Percentiles rank a stretch among this genome's conserved stretches.
Conservation (phyloP, 2,888 invertebrate species). For the Pseudococcus longispinus region DNA sequence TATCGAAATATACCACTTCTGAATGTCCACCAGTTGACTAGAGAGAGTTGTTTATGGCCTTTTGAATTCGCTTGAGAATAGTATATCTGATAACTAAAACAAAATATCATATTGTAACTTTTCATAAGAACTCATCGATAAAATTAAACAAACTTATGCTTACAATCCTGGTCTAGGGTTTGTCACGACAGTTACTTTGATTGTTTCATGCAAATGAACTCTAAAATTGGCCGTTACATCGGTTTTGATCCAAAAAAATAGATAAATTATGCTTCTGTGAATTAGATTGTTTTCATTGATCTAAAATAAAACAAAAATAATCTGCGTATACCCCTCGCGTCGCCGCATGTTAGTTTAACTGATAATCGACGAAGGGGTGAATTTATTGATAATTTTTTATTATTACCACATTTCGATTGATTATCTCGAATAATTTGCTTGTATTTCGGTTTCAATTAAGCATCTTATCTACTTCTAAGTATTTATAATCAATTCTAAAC, state of each 20-base stretch:
- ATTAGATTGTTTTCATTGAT: constrained; percentile 67
- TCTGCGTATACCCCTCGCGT: too few species aligned
- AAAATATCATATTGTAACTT: not conserved
- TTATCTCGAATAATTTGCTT: too few species aligned
- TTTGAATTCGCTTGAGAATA: constrained; percentile 75
- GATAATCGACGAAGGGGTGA: too few species aligned
- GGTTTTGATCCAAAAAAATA: constrained; percentile 73
- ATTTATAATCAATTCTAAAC: not conserved
- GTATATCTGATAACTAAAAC: constrained; percentile 71
- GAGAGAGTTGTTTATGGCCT: constrained; percentile 66
- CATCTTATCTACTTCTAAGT: too few species aligned
- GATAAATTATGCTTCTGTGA: constrained; percentile 70
- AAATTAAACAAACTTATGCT: constrained; percentile 61
- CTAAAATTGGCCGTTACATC: constrained; percentile 66
- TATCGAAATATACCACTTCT: constrained; percentile 70
- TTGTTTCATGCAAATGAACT: constrained; percentile 67
- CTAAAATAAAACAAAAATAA: constrained; percentile 61
- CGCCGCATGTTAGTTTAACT: too few species aligned
- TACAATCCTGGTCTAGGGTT: constrained; percentile 70
- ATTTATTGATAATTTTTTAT: too few species aligned
- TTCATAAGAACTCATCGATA: not conserved
- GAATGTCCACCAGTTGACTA: constrained; percentile 78
- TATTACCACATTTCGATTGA: too few species aligned
- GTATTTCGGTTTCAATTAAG: too few species aligned
- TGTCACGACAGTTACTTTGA: constrained; percentile 71